Evolutionary conservation across 1,140 invertebrate species (phyloP), one percentile per base, ranked within the genome.

Genomic region (Cyclargus thomasi): DNA sequence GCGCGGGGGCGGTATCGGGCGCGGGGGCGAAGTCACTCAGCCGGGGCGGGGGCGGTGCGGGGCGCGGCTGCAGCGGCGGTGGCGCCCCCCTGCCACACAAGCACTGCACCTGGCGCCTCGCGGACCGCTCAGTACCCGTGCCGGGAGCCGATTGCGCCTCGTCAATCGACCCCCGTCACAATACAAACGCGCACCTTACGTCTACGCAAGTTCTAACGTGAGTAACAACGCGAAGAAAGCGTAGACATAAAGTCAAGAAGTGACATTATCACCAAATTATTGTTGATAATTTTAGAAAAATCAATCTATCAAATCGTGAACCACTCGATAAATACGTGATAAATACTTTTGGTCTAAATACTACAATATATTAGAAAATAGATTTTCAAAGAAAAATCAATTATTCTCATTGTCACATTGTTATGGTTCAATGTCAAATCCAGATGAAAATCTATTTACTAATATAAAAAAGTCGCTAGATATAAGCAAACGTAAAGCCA

Each of bases 111-210:
- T 18, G 21, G 53, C 76, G 70, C 70, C 73, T 63, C 65, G 39
- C 36, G 63, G 70, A 16, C 62, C 39, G 68, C 76, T 80, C 80
- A 79, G 79, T 78, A 81, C 55, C 55, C 55, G 55, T 20, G 55
- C 18, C 55, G 55, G 55, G 55, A 20, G 55, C 2, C 55, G 55
- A 59, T 59, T 59, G 18, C 53, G 70, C 36, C 10, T 18, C 55
- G 78, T 76, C 80, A 82, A 78, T 79, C 74, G 76, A 73, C 76
- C 77, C 77, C 68, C 79, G 35, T 23, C 64, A 55, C 55, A 59
- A 23, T 59, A 57, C 63, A 67, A 64, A 35, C 62, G 53, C 53
- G 65, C 64, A 29, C 53, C 36, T 35, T n/a, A 67, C 62, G 10
- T 11, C 11, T 39, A 63, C 29, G 22, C 53, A 55, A 1, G n/a